phyloP scores from a whole-genome alignment of 1,140 invertebrate genomes.

The Lasioglossum albipes region DNA sequence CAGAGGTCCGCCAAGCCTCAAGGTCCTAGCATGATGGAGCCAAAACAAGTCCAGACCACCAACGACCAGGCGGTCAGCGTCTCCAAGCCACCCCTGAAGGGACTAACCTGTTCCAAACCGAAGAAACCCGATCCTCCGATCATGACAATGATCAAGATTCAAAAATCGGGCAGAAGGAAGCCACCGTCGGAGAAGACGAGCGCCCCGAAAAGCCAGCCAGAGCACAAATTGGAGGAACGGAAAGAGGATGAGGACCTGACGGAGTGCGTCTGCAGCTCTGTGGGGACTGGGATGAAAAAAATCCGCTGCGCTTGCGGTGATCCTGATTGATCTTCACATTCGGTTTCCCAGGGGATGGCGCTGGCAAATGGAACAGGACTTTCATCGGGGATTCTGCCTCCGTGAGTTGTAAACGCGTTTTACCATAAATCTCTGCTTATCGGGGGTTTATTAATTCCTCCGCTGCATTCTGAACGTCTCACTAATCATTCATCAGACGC shows the following conservation, averaged over 20 bases:
- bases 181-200: not conserved
- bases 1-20: not conserved
- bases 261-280: not conserved
- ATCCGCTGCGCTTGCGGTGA: constrained; percentile 27
- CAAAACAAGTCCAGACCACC: not conserved
- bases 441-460: too few relatives aligned
- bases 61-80: not conserved
- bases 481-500: too few relatives aligned
- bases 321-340: constrained; percentile 7
- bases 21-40: not conserved
- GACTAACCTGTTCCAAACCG: fast-evolving
- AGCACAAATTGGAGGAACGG: not conserved
- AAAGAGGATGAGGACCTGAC: not conserved
- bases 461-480: too few relatives aligned
- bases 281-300: not conserved
- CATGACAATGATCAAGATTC: constrained; percentile 43
- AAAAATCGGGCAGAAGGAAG: not conserved
- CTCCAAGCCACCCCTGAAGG: not conserved
- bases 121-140: constrained; percentile 47
- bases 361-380: too few relatives aligned
- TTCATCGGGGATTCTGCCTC: too few relatives aligned
- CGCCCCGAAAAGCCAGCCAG: not conserved
- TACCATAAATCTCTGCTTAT: too few relatives aligned
- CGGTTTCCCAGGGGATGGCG: not conserved
- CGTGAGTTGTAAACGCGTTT: too few relatives aligned